Evolutionary conservation across 2,113 vertebrate species (phyloP).

Genomic region (Arizona elegans): DNA sequence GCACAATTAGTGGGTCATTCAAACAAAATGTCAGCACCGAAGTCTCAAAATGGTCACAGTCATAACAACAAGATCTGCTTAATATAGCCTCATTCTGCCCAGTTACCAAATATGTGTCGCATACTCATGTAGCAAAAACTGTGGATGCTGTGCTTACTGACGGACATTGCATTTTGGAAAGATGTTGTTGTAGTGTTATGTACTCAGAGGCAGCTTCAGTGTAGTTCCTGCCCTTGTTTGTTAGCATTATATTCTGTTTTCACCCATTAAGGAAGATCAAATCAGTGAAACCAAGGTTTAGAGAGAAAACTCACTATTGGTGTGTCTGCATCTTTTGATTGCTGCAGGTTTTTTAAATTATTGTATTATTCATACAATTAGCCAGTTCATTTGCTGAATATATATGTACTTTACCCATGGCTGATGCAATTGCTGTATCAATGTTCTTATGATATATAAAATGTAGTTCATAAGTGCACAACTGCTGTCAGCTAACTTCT

Average conservation of each 20-base stretch:
- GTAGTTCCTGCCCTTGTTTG: background rate
- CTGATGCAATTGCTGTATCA: background rate
- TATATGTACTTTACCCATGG: background rate
- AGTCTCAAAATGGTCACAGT: too few relatives aligned
- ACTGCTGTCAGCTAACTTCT: background rate
- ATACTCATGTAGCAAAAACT: background rate
- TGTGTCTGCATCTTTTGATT: background rate
- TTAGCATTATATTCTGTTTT: background rate
- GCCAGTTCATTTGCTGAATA: background rate
- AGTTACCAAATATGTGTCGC: background rate
- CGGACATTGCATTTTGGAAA: background rate
- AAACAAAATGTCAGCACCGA: too few relatives aligned
- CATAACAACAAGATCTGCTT: too few relatives aligned
- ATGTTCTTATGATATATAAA: background rate
- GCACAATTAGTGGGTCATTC: too few relatives aligned
- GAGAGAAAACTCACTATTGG: background rate
- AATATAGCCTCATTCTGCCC: background rate
- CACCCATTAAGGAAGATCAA: background rate
- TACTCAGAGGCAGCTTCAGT: background rate
- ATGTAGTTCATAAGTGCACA: background rate
- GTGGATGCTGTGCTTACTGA: background rate
- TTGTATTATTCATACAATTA: background rate
- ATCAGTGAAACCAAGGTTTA: background rate
- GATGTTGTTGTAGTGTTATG: background rate
- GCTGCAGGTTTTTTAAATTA: background rate